phyloP scores from a whole-genome alignment of 2,113 vertebrate species.

The Brienomyrus longianalis region DNA sequence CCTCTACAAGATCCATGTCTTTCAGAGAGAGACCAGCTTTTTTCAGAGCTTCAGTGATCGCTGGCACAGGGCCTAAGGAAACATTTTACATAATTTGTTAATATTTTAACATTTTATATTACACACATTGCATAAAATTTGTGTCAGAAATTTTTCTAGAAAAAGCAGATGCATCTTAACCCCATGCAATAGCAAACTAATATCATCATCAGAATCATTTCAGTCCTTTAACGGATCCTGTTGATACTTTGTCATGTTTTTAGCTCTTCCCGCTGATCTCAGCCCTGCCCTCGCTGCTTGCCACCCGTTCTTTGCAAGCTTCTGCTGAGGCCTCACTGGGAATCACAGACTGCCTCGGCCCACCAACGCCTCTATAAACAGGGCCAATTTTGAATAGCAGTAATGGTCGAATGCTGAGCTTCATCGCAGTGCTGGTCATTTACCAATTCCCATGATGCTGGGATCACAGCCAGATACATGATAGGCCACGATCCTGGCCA shows the following conservation, averaged over 20 bases:
- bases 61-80: constrained; percentile 80
- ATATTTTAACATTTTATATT: not conserved
- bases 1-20: constrained; percentile 94
- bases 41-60: constrained; percentile 82
- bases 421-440: constrained; percentile 35
- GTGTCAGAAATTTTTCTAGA: not conserved
- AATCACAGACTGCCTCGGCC: not conserved
- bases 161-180: not conserved
- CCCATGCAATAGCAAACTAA: not conserved
- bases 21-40: constrained; percentile 78
- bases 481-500: constrained; percentile 85
- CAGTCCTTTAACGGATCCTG: not conserved
- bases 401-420: not conserved
- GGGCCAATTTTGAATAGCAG: not conserved
- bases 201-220: not conserved
- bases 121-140: not conserved
- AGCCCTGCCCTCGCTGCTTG: not conserved
- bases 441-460: constrained; percentile 96
- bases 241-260: not conserved
- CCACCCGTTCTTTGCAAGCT: not conserved
- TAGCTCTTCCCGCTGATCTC: not conserved
- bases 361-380: not conserved
- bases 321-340: not conserved
- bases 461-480: constrained; percentile 86
- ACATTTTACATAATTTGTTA: not conserved